These are phyloP conservation scores for Lasioglossum calceatum DNA, from an alignment of 2,888 invertebrate genomes.

Conservation along the genomic window DNA sequence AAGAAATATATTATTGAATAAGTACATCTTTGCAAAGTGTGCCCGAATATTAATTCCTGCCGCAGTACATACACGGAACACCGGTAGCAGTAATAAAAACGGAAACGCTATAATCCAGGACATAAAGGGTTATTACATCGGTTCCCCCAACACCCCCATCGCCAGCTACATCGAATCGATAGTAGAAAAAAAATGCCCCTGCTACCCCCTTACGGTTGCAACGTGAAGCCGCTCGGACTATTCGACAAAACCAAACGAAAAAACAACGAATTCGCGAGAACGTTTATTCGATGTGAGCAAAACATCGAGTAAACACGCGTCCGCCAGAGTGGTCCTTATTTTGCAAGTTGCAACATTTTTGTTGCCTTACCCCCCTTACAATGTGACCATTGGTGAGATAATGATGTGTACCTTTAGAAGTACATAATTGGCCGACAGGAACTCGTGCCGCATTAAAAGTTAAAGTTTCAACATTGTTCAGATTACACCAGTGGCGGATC, in stretches of 20 bases:
- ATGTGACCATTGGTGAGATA: not conserved
- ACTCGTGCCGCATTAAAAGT: not conserved
- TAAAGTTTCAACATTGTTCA: not conserved
- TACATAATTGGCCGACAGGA: not conserved
- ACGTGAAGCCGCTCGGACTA: not conserved
- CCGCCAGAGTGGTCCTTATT: not conserved
- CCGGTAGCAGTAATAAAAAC: conserved; percentile 2
- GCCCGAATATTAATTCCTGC: not conserved
- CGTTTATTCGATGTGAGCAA: not conserved
- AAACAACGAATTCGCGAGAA: not conserved
- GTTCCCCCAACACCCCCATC: not conserved
- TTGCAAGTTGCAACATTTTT: not conserved
- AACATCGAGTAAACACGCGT: not conserved
- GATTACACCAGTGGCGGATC: not conserved
- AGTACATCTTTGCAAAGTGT: not conserved
- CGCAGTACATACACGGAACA: too few relatives aligned
- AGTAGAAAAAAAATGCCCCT: conserved; percentile 27
- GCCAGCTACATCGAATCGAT: conserved; percentile 41
- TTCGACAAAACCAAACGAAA: not conserved
- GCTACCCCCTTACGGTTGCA: not conserved
- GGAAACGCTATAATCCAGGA: not conserved
- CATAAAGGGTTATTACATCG: conserved; percentile 29
- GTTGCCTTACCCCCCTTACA: too few relatives aligned
- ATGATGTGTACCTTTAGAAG: not conserved
- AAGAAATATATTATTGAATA: not conserved